These are phyloP conservation scores for Craseonycteris thonglongyai DNA, from an alignment of 2,113 vertebrate species.

Conservation along the genomic window DNA sequence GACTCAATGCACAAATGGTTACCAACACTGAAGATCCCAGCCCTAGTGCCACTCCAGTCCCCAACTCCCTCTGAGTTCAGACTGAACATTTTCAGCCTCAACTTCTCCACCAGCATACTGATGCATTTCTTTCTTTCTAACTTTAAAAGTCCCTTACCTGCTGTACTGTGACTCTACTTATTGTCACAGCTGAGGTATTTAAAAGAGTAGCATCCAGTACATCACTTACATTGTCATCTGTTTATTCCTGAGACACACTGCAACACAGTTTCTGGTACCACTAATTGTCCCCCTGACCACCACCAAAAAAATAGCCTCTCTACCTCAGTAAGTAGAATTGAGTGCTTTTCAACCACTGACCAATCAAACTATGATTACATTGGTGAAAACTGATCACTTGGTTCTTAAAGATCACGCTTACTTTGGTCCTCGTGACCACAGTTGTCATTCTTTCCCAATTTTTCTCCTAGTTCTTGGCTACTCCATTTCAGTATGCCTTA, in stretches of 20 bases:
- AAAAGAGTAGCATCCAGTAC: neutral
- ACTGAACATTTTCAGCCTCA: neutral
- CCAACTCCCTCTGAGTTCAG: neutral
- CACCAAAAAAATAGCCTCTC: neutral
- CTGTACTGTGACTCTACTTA: neutral
- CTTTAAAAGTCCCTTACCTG: neutral
- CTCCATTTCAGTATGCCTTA: neutral
- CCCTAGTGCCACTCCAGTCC: no score
- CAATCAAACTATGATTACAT: neutral
- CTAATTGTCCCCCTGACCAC: fast-evolving
- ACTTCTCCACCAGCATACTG: neutral
- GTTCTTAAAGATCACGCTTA: neutral
- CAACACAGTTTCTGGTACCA: neutral
- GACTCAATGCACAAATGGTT: neutral
- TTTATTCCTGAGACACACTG: neutral
- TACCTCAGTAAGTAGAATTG: neutral
- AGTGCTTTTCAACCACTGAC: neutral
- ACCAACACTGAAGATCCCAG: neutral
- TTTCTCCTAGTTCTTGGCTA: neutral
- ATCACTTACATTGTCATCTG: neutral
- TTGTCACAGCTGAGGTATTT: neutral
- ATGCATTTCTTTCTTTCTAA: neutral
- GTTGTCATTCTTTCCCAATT: neutral
- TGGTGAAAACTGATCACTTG: neutral
- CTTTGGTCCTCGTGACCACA: neutral